These are phyloP conservation scores for Mixornis gularis DNA, from an alignment of 2,113 vertebrate species.

Conservation along the genomic window DNA sequence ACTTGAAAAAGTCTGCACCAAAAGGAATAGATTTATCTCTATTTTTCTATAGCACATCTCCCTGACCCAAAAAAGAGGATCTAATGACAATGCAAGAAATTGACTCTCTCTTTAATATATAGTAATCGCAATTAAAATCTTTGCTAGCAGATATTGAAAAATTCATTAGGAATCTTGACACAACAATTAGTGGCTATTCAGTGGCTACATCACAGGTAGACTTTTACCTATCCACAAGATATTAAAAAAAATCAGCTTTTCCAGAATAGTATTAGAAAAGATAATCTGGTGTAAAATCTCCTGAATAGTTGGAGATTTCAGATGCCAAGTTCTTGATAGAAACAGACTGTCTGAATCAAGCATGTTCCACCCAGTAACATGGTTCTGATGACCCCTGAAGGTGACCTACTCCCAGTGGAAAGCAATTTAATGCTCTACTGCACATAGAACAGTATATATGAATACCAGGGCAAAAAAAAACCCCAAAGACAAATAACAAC, in stretches of 20 bases:
- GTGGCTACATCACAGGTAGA: not conserved
- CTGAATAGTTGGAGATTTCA: conserved; percentile 65
- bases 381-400: conserved; percentile 68
- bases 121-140: not conserved
- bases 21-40: not conserved
- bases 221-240: not conserved
- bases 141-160: not conserved
- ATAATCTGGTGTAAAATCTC: not conserved
- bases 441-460: conserved; percentile 74
- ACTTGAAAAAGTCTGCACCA: not conserved
- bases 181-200: not conserved
- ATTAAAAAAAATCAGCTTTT: not conserved
- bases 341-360: conserved; percentile 36
- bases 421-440: conserved; percentile 83
- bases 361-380: not conserved
- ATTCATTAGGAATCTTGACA: not conserved
- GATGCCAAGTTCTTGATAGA: conserved; percentile 62
- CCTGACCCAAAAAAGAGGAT: not conserved
- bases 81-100: not conserved
- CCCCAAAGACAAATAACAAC: not conserved
- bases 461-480: not conserved
- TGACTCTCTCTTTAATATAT: not conserved
- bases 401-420: conserved; percentile 78
- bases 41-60: not conserved
- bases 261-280: not conserved